Evolutionary conservation across 2,888 invertebrate genomes (phyloP).

Genomic region (Mimachlamys varia): DNA sequence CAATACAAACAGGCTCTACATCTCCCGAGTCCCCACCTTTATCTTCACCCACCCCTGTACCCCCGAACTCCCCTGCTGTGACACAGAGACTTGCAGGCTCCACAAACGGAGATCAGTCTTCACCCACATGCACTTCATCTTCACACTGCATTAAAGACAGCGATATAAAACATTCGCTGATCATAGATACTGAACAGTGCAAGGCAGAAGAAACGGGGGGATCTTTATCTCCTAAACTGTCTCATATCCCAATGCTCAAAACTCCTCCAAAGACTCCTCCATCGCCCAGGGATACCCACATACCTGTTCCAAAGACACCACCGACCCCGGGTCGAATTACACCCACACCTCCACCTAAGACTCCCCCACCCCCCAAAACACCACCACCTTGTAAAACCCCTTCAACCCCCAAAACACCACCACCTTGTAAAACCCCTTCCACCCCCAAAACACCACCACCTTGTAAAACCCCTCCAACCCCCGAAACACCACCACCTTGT

Average conservation of each 20-base stretch:
- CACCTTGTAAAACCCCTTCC: too few species aligned
- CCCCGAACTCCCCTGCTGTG: not conserved
- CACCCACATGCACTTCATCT: not conserved
- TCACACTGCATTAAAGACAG: not conserved
- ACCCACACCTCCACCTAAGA: not conserved
- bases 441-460: not conserved
- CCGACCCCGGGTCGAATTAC: not conserved
- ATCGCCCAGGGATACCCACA: not conserved
- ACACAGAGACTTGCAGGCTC: constrained; percentile 15
- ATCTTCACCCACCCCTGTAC: not conserved
- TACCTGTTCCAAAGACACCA: not conserved
- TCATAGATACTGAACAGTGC: not conserved
- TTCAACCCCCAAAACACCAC: not conserved
- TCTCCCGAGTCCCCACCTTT: not conserved
- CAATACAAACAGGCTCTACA: not conserved
- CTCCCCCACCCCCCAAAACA: not conserved
- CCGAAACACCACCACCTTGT: not conserved
- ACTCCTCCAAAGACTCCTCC: constrained; percentile 17
- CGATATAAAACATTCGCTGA: not conserved
- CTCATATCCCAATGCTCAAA: constrained; percentile 10
- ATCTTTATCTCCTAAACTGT: not conserved
- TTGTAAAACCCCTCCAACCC: not conserved
- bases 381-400: not conserved
- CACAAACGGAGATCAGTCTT: not conserved
- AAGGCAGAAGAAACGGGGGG: not conserved